A percentile compares a stretch with the other conserved stretches of the same genome.
Conservation (phyloP, 2,888 invertebrate genomes). For the Heliconius cydno region DNA sequence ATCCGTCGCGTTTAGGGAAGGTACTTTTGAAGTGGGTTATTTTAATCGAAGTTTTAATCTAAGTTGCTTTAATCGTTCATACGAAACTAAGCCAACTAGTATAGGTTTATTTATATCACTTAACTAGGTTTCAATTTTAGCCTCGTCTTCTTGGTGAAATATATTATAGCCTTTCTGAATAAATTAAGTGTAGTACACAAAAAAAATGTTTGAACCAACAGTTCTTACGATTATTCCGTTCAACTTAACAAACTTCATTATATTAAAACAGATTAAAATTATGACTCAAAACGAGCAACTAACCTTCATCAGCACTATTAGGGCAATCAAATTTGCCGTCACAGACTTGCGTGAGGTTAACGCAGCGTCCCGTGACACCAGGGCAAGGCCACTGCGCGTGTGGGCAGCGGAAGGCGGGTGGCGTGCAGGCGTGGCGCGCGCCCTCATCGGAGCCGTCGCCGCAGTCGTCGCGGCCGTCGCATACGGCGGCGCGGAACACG, state of each 20-base stretch:
- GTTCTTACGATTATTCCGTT: no score
- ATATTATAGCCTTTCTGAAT: no score
- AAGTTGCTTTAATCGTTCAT: neutral
- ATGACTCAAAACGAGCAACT: neutral
- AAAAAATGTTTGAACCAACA: no score
- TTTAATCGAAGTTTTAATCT: no score
- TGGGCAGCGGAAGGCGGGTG: conserved; percentile 90
- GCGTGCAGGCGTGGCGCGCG: conserved; percentile 89
- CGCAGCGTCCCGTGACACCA: conserved; percentile 89
- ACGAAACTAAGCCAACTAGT: no score
- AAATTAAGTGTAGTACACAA: no score
- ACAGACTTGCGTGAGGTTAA: conserved; percentile 94
- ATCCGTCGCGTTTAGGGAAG: no score
- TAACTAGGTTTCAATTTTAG: neutral
- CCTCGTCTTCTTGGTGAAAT: no score
- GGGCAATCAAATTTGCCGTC: conserved; percentile 95
- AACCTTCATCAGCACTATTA: conserved; percentile 96
- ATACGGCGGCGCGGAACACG: conserved; percentile 96
- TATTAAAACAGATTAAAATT: no score
- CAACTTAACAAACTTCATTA: no score
- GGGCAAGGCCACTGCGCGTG: conserved; percentile 94
- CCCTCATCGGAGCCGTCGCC: conserved; percentile 96
- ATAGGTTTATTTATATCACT: neutral
- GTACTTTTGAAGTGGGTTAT: neutral
- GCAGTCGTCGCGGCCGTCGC: conserved; percentile 97